Evolutionary conservation across 1,140 invertebrate species (phyloP).

Genomic region (Caligus rogercresseyi): DNA sequence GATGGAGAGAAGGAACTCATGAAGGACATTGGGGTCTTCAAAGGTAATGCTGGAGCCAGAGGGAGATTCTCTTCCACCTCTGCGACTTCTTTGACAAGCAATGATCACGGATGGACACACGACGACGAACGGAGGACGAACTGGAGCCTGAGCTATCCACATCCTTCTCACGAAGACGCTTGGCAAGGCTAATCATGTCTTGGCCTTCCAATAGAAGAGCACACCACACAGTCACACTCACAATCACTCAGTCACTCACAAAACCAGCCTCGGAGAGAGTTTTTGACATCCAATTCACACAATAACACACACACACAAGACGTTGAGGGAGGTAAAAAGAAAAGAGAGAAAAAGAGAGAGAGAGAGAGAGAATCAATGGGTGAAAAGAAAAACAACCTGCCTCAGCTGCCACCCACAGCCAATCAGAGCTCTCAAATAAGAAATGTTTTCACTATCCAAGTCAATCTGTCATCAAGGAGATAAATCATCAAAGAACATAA

Average conservation of each 20-base stretch:
- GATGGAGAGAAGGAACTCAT: conserved; percentile 58
- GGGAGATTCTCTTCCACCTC: conserved; percentile 75
- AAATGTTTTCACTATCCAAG: too few species aligned
- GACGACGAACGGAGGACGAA: not conserved
- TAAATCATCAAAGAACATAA: too few species aligned
- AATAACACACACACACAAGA: too few species aligned
- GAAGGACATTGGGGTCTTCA: conserved; percentile 57
- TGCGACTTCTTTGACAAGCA: conserved; percentile 70
- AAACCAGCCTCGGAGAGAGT: too few species aligned
- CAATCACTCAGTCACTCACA: too few species aligned
- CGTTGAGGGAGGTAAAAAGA: too few species aligned
- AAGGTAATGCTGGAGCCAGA: conserved; percentile 56
- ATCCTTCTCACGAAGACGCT: not conserved
- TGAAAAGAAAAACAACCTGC: not conserved
- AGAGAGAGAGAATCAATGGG: not conserved
- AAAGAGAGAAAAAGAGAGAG: not conserved
- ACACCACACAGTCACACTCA: not conserved
- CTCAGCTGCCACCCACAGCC: too few species aligned
- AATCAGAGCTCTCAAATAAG: too few species aligned
- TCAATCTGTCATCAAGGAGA: too few species aligned
- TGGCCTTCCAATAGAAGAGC: not conserved
- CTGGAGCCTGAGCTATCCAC: not conserved
- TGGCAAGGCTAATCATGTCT: not conserved
- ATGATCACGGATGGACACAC: conserved; percentile 64
- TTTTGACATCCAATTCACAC: not conserved